Evolutionary conservation across 2,113 vertebrate genomes (phyloP).

Genomic region (Tangachromis dhanisi): DNA sequence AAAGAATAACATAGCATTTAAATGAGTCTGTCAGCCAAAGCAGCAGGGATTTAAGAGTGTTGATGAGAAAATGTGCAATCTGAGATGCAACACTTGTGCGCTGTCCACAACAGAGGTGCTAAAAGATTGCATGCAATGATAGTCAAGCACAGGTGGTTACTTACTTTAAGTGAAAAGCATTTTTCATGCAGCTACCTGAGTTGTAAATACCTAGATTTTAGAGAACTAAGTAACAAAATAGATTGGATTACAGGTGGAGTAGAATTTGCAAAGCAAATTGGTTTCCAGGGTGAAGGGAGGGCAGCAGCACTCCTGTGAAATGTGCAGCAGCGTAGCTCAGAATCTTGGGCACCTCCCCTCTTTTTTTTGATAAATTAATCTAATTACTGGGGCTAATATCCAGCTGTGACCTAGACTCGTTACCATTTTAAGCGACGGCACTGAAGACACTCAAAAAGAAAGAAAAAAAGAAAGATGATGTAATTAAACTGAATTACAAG

Average conservation of each 20-base stretch:
- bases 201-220: not conserved
- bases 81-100: constrained; percentile 11
- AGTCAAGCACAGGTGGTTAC: not conserved
- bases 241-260: not conserved
- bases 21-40: constrained; percentile 8
- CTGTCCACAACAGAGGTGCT: constrained; percentile 9
- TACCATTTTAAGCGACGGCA: not conserved
- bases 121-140: not conserved
- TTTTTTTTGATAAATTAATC: not conserved
- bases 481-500: not conserved
- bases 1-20: constrained; percentile 9
- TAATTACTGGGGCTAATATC: not conserved
- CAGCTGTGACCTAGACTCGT: not conserved
- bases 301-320: not conserved
- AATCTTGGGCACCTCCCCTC: not conserved
- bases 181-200: not conserved
- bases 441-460: not conserved
- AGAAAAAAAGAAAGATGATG: not conserved
- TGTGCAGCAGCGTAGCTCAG: not conserved
- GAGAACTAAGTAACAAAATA: not conserved
- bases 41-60: constrained; percentile 3
- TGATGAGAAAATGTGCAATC: constrained; percentile 4
- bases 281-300: constrained; percentile 10
- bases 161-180: not conserved
- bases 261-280: constrained; percentile 60